Evolutionary conservation across 2,888 invertebrate genomes (phyloP), one percentile per base, ranked within the genome.

Genomic region (Eristalis pertinax): DNA sequence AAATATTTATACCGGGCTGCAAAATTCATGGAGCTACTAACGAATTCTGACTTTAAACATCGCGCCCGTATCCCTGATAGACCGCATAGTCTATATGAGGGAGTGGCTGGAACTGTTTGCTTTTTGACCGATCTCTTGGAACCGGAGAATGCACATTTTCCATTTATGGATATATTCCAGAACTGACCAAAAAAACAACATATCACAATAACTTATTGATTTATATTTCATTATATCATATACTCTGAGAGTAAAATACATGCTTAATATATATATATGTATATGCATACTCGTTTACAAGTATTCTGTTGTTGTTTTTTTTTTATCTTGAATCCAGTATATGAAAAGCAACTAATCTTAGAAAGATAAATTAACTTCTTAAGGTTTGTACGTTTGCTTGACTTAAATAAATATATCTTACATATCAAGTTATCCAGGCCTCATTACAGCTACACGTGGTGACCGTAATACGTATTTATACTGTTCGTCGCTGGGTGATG

Each of bases 91-190:
- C 94, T 98, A 89, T 92, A 95, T 92, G 98, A 98, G 93, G 98
- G 98, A 1, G 94, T 95, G 76, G 97, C 98, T 11, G 98, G 98
- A 2, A 96, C 97, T 1, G 96, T 96, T 10, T 98, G 97, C 91
- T 98, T 95, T 92, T 93, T 98, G 72, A 94, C 95, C 10, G 98
- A 98, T 94, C 93, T 98, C 1, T 92, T 96, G 1, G 93, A 95
- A 68, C 97, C 97, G 7, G 94, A 95, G 29, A 94, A 94, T 83
- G 97, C 97, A 4, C 94, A 95, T 90, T 98, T 97, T 92, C 98
- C 98, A 0, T 97, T 98, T 91, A 96, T 96, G 93, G 96, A 97
- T 94, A 94, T 97, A 74, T 93, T 93, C 83, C 92, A 92, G 76
- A 73, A 87, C 38, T 87, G 73, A 87, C 73, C 62, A 3, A 35